Base-by-base conservation (phyloP, 35 echinoderm and acorn worm genomes). In the Eucidaris tribuloides region DNA sequence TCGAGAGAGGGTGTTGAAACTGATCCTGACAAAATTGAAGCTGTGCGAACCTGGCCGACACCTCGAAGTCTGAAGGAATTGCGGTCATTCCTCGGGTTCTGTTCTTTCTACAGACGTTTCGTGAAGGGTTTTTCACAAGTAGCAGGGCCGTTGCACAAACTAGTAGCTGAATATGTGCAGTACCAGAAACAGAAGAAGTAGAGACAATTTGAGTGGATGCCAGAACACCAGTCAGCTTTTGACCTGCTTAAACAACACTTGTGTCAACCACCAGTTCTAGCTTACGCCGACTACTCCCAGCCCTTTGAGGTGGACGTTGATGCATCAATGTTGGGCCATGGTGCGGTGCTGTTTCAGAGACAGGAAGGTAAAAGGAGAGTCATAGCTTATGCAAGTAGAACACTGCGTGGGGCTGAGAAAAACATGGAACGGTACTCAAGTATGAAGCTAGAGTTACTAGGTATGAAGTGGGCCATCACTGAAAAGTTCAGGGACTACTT, bases 371-470 rank as follows among this genome's bases (percentile, higher is more conserved):
- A 62, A 22, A 11, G 45, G 23, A 42, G 6, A 7, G 79, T 91
- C 44, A 65, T 94, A 24, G 86, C 91, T 22, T 94, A 78, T 91
- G 88, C 84, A 43, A 88, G 83, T 22, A 85, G 84, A 42, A 52
- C 70, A 18, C 62, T 97, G 15, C 63, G 61, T 17, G 34, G 14
- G 22, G 48, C 59, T 32, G 94, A 91, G 45, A 45, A 58, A 18
- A 97, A 82, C n/a, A 91, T 88, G 85, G 1, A 44, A 3, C 91
- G 92, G 20, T 97, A 89, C 40, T 88, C 66, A 34, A 88, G 80
- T 48, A 84, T 88, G 42, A 96, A 91, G 46, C 42, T 96, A 45
- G 93, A 96, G 57, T 56, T 96, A 15, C 48, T 90, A 5, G 81
- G 55, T 19, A 40, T 97, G 1, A 74, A 85, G 20, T 92, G 94